Evolutionary conservation across 2,888 invertebrate species (phyloP), one percentile per base, ranked within the genome.

Genomic region (Mythimna pallens): DNA sequence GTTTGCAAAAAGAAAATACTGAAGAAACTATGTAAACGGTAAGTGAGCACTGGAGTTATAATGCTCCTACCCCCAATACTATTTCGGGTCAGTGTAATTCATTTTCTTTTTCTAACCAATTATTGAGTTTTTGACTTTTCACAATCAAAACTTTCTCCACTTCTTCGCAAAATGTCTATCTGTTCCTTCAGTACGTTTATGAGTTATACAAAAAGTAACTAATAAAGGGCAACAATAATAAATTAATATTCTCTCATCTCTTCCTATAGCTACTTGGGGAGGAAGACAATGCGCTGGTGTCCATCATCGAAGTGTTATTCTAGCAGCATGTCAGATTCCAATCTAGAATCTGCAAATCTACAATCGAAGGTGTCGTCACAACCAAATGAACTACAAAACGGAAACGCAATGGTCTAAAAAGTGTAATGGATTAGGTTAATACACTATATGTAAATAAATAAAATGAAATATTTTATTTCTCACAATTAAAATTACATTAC

Each of bases 1-100:
- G 92, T 95, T 2, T 94, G 93, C 86, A 95, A 95, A 76, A 90
- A 86, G 82, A 93, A 93, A 63, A 93, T 94, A 64, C 84, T 88
- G 9, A 88, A 73, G 40, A 91, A 91, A 81, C 86, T 95, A 1
- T 68, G 74, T 10, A 90, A 91, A 73, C 89, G 88, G 95, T 94
- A 80, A 87, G 88, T 62, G 43, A 5, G 34, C 2, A 4, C 17
- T 0, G 5, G 3, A 65, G 43, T 17, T 4, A 25, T 12, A 17
- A n/a, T 17, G n/a, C 1, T 50, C 6, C 12, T 17, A 14, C 10
- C 9, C 0, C 7, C 34, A 34, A n/a, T 25, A 6, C 7, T 8
- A 34, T 22, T 22, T n/a, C 0, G 25, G 3, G 8, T 17, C 3
- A 12, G 5, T 12, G 2, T 14, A 22, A 8, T 30, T 17, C 8